Conservation (phyloP, 92 coral and sea anemone genomes). For the Palythoa grandiflora region DNA sequence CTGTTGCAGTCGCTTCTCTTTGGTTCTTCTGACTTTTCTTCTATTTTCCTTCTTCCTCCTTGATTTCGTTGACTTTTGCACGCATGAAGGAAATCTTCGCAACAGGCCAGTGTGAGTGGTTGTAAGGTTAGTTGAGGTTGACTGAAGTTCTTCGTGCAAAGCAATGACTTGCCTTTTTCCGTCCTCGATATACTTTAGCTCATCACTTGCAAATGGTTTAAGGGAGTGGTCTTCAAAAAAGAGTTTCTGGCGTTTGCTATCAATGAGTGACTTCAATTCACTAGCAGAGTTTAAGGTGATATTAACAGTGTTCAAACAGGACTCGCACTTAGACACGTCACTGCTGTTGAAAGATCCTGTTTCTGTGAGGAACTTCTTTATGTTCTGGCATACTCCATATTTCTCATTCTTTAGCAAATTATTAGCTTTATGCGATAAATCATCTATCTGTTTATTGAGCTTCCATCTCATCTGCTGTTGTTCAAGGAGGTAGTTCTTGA, state of each 20-base stretch:
- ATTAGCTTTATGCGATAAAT: not conserved
- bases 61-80: not conserved
- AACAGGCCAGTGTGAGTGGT: too few species aligned
- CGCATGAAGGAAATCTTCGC: too few species aligned
- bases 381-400: constrained; percentile 19
- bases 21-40: constrained; percentile 22
- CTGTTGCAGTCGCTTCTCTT: constrained; percentile 47
- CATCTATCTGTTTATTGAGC: constrained; percentile 21
- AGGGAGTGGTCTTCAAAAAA: too few species aligned
- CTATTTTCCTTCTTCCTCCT: constrained; percentile 38
- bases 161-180: too few species aligned
- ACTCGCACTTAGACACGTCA: constrained; percentile 38
- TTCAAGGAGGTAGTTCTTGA: not conserved
- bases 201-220: too few species aligned
- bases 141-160: too few species aligned
- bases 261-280: constrained; percentile 22
- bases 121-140: too few species aligned
- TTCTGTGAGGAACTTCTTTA: not conserved
- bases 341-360: not conserved
- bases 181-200: too few species aligned
- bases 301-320: constrained; percentile 38
- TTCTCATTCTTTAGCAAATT: constrained; percentile 38
- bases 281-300: constrained; percentile 17
- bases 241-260: not conserved
- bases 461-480: constrained; percentile 13